phyloP scores from a whole-genome alignment of 2,113 vertebrate genomes.

The Pseudopipra pipra region DNA sequence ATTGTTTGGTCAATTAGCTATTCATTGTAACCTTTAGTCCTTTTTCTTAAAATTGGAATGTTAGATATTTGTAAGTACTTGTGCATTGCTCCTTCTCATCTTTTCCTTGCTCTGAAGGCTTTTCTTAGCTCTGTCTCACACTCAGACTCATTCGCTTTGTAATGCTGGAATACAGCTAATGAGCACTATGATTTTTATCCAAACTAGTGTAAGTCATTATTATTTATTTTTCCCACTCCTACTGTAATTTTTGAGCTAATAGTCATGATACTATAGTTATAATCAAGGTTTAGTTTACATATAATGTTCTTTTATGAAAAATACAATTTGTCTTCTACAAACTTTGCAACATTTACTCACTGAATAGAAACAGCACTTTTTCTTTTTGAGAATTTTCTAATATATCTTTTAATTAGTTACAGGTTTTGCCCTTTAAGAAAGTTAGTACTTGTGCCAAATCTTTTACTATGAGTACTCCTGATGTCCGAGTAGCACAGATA shows the following conservation, averaged over 20 bases:
- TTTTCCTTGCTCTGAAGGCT: not conserved
- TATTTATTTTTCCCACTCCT: not conserved
- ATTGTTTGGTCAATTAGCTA: not conserved
- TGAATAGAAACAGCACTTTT: not conserved
- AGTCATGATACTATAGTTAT: not conserved
- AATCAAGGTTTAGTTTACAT: not conserved
- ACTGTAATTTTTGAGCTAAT: not conserved
- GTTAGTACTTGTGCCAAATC: not conserved
- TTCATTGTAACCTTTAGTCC: not conserved
- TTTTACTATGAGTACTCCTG: not conserved
- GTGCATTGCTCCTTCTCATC: not conserved
- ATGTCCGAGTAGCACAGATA: not conserved
- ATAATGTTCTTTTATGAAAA: not conserved
- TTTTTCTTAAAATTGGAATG: not conserved
- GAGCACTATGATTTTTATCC: not conserved
- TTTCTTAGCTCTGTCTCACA: not conserved
- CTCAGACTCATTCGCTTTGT: not conserved
- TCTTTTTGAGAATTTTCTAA: not conserved
- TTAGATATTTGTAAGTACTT: not conserved
- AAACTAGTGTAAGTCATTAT: not conserved
- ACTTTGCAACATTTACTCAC: not conserved
- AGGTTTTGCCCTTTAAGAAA: not conserved
- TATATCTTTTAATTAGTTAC: not conserved
- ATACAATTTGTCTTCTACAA: not conserved
- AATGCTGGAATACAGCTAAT: not conserved